phyloP scores from a whole-genome alignment of 2,113 vertebrate species.

The Donacobius atricapilla region DNA sequence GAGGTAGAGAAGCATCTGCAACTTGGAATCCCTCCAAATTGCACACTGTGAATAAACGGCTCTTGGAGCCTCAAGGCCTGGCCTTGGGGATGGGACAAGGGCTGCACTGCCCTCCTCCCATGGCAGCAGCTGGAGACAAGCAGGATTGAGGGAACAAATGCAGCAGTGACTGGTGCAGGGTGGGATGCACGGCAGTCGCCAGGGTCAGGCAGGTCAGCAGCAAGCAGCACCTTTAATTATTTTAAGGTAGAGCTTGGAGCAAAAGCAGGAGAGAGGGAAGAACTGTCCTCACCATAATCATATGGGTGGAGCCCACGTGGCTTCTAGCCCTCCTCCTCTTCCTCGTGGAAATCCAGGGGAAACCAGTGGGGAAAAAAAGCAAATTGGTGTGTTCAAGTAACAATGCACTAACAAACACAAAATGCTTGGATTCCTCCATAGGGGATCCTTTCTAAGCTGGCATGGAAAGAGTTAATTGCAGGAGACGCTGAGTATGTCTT shows the following conservation, averaged over 20 bases:
- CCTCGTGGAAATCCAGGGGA: neutral
- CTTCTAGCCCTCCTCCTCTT: neutral
- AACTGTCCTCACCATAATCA: neutral
- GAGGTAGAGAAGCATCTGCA: neutral
- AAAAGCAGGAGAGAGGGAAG: neutral
- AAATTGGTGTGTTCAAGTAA: neutral
- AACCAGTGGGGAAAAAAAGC: neutral
- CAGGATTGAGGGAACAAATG: neutral
- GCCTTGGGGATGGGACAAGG: neutral
- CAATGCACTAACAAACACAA: neutral
- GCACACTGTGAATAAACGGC: neutral
- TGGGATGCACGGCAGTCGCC: neutral
- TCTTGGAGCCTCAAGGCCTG: neutral
- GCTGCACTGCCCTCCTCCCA: neutral
- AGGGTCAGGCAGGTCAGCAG: neutral
- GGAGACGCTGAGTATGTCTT: neutral
- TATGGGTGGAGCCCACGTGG: neutral
- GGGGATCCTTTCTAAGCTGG: neutral
- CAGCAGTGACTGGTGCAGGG: neutral
- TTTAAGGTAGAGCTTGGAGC: neutral
- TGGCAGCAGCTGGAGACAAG: neutral
- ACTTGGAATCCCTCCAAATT: neutral
- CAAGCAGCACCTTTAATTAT: neutral
- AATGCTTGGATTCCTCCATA: neutral
- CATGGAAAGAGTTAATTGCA: neutral